These are phyloP conservation scores for Leptoclinus maculatus DNA, from an alignment of 2,797 vertebrate genomes.

Conservation along the genomic window DNA sequence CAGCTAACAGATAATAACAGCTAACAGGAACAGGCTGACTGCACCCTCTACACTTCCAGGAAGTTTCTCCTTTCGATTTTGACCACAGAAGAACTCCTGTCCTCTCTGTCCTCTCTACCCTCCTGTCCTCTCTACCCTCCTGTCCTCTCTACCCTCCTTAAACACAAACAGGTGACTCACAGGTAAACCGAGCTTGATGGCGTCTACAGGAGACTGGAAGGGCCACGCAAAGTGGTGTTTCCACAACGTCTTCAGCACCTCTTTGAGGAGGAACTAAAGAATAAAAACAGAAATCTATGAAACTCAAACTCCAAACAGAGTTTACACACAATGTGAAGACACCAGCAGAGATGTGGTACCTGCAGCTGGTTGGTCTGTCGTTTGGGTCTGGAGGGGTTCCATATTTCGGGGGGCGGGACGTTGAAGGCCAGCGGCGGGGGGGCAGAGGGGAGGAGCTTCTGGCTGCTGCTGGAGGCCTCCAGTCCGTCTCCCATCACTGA, in stretches of 20 bases:
- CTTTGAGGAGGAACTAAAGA: slow-evolving; percentile 91
- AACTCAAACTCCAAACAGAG: not conserved
- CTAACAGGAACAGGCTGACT: no score
- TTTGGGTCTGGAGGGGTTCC: slow-evolving; percentile 88
- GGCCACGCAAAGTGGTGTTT: slow-evolving; percentile 97
- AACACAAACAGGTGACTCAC: slow-evolving; percentile 78
- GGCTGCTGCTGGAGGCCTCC: slow-evolving; percentile 83
- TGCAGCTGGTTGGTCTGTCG: slow-evolving; percentile 93
- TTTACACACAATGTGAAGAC: no score
- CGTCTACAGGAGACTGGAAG: slow-evolving; percentile 95
- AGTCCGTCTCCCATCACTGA: slow-evolving; percentile 92
- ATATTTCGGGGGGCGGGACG: slow-evolving; percentile 86
- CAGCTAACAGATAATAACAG: no score
- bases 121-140: no score
- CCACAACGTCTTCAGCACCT: slow-evolving; percentile 93
- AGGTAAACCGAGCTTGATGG: slow-evolving; percentile 92
- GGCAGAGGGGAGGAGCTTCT: slow-evolving; percentile 79
- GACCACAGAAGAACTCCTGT: no score
- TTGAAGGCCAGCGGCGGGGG: slow-evolving; percentile 82
- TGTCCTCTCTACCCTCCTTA: no score
- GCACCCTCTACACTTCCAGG: no score
- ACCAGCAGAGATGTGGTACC: slow-evolving; percentile 35
- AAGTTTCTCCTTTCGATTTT: no score
- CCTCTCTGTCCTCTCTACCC: no score
- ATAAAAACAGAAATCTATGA: not conserved